Evolutionary conservation across 2,113 vertebrate genomes (phyloP), one percentile per base, ranked within the genome.

Genomic region (Myodes glareolus): DNA sequence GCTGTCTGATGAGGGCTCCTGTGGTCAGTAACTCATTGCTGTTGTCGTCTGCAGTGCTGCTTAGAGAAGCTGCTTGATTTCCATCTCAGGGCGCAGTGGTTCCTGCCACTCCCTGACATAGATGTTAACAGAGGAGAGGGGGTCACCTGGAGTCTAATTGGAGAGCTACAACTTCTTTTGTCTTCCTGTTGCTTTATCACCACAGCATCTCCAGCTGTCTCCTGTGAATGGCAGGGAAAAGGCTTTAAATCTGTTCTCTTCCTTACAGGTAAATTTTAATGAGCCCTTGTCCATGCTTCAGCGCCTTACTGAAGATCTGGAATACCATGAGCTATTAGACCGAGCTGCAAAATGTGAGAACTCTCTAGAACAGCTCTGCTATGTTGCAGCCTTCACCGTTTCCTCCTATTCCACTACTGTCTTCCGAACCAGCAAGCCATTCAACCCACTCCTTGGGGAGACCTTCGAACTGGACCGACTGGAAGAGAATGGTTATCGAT

Each of bases 221-320:
- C 11, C 21, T 52, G 1, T 0, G 29, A 52, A 3, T n/a, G 14
- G 61, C 65, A 77, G 42, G 92, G 36, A 58, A 72, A 65, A 72
- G 73, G 55, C 50, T 47, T 97, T 7, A 76, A 16, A 13, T 47
- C 63, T 88, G 0, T 19, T 5, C 19, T 94, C 63, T 91, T 31
- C 3, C 50, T 88, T 88, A 47, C 80, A 99, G 99, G 99, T 99
- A 58, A 99, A 99, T 98, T 99, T 99, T 98, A 99, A 99, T 0
- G 99, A 99, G 98, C 99, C 99, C 14, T 97, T 99, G 70, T 99
- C 99, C 52, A 99, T 99, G 99, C 99, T 99, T 96, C 99, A 99
- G 97, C 99, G 99, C 94, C 98, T 99, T 42, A 99, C 99, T 0
- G 99, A 99, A 98, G 99, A 99, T 97, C 98, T 99, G 98, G 99